Conservation (phyloP, 92 coral and sea anemone species). For the Virgularia gustaviana region DNA sequence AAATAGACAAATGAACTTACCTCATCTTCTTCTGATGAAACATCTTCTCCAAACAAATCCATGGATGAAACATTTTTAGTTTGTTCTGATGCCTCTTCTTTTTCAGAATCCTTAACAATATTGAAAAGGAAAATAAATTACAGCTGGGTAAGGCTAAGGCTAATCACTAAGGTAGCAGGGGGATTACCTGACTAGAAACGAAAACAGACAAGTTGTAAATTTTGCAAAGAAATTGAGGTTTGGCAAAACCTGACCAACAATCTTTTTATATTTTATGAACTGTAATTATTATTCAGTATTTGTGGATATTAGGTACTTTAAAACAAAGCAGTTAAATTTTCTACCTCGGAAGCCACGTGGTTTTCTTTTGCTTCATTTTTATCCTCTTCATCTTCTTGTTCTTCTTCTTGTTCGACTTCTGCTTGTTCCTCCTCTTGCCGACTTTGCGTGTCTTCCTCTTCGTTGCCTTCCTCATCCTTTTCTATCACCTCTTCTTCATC, state of each 20-base stretch:
- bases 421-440: constrained; percentile 20
- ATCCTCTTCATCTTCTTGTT: constrained; percentile 30
- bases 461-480: constrained; percentile 19
- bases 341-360: no score
- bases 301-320: no score
- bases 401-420: constrained; percentile 32
- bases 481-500: constrained; percentile 27
- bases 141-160: background rate
- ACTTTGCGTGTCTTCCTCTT: constrained; percentile 51
- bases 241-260: no score
- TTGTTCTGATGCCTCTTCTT: constrained; percentile 12
- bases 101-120: constrained; percentile 39
- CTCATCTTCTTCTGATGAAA: constrained; percentile 93
- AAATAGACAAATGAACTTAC: background rate
- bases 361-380: constrained; percentile 21
- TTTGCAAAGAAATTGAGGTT: no score
- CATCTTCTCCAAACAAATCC: constrained; percentile 91
- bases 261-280: no score
- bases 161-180: background rate
- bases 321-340: no score
- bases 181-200: no score
- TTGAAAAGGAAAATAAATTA: background rate
- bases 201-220: no score
- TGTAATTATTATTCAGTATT: no score
- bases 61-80: constrained; percentile 64